phyloP scores from a whole-genome alignment of 2,797 vertebrate genomes.

The Artibeus lituratus region DNA sequence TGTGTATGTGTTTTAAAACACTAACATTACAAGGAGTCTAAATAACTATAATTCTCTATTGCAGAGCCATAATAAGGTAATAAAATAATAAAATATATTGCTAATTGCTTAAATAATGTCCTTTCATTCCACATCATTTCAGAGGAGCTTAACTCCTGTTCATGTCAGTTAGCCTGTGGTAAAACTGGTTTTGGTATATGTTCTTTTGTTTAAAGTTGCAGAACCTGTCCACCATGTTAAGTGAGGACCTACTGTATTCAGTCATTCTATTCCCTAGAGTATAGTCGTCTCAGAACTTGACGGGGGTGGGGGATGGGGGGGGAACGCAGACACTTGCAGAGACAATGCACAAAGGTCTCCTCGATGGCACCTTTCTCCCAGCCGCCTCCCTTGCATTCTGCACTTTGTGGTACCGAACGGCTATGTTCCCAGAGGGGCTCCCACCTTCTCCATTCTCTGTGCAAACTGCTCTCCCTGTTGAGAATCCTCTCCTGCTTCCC shows the following conservation, averaged over 20 bases:
- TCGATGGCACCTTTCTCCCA: not conserved
- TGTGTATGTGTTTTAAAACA: not conserved
- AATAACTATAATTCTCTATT: not conserved
- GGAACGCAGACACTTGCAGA: not conserved
- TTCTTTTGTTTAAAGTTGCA: not conserved
- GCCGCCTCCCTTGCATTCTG: rapidly evolving
- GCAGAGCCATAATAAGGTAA: not conserved
- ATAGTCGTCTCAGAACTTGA: not conserved
- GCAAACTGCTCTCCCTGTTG: not conserved
- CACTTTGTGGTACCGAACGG: not conserved
- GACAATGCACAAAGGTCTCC: too few species aligned
- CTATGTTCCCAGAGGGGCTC: not conserved
- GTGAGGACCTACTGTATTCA: not conserved
- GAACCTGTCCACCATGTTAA: not conserved
- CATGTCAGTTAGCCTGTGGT: not conserved
- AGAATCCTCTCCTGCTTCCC: not conserved
- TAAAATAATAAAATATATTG: constrained; percentile 10
- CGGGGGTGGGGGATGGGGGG: too few species aligned
- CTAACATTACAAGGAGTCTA: not conserved
- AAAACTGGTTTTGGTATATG: not conserved
- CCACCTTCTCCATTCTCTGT: not conserved
- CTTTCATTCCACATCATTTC: not conserved
- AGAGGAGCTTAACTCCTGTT: not conserved
- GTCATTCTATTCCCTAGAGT: not conserved
- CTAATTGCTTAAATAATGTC: not conserved